Percentiles rank a stretch among this genome's conserved stretches.
Conservation (phyloP, 2,797 vertebrate genomes). For the Sebastes trivittatus region DNA sequence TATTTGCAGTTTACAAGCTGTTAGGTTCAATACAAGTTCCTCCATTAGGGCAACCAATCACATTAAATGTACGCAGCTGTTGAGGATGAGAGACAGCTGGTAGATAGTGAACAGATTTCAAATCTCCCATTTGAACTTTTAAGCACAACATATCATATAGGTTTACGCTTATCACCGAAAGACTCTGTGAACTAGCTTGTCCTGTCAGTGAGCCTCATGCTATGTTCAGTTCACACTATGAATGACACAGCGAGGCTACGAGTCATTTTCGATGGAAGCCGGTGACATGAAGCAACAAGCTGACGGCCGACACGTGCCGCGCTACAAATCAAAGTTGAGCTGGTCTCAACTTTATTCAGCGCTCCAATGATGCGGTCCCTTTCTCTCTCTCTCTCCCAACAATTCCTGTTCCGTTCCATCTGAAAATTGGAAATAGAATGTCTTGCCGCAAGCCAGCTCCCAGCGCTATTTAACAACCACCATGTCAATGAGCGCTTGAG, state of each 20-base stretch:
- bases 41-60: too few species aligned
- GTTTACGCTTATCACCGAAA: not conserved
- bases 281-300: too few species aligned
- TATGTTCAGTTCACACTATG: too few species aligned
- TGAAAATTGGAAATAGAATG: too few species aligned
- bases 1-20: not conserved
- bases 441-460: too few species aligned
- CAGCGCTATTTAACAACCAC: too few species aligned
- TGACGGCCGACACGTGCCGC: too few species aligned
- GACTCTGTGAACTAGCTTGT: not conserved
- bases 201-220: not conserved
- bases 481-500: too few species aligned
- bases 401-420: not conserved
- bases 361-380: too few species aligned
- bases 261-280: too few species aligned
- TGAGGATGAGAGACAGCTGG: not conserved
- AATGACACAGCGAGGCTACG: not conserved
- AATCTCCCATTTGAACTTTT: not conserved
- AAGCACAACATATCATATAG: not conserved
- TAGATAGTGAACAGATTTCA: not conserved
- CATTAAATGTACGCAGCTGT: not conserved
- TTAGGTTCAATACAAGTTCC: not conserved
- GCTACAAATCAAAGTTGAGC: too few species aligned
- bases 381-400: not conserved
- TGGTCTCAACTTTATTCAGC: too few species aligned